Base-by-base conservation (phyloP, 2,797 vertebrate species). In the Rhinophrynus dorsalis region DNA sequence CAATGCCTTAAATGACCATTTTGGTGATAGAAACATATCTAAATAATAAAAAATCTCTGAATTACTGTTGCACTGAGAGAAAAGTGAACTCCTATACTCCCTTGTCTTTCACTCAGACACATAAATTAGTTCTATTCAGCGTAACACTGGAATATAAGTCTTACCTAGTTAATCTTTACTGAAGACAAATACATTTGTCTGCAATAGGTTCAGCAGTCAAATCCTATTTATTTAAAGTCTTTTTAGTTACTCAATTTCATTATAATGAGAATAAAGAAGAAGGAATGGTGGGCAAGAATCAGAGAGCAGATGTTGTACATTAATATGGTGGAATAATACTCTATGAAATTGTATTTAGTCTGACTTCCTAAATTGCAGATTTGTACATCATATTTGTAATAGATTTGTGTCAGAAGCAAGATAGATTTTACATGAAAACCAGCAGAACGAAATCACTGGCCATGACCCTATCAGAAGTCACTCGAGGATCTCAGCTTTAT, bases 161-260 rank as follows among this genome's bases (percentile, higher is more conserved):
- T 40, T 44, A 58, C 54, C 33, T 44, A 52, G 62, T 73, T 73
- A 66, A 59, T 73, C 45, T 66, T 52, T 52, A 59, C 45, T 37
- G 17, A 50, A 72, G 44, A 44, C 69, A 66, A 66, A 59, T 73
- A 66, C 54, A 17, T 66, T 66, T 65, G 54, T 51, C 60, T 72
- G 44, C 54, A 40, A 23, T 51, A 23, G 45, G 29, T 59, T 52
- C n/a, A 59, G 54, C 42, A 66, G 55, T 66, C 44, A 58, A 50
- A 72, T 58, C 26, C 61, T 37, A 54, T 73, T 45, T 35, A 30
- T 56, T 51, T 37, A 24, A 58, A 59, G 27, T 66, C 18, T 44
- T 59, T 55, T 60, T 54, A 33, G 55, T 52, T 37, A 50, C 29
- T 58, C 52, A 58, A 20, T 58, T 10, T 33, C 15, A 13, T 15